Evolutionary conservation across 2,797 vertebrate genomes (phyloP).

Genomic region (Pristis pectinata): DNA sequence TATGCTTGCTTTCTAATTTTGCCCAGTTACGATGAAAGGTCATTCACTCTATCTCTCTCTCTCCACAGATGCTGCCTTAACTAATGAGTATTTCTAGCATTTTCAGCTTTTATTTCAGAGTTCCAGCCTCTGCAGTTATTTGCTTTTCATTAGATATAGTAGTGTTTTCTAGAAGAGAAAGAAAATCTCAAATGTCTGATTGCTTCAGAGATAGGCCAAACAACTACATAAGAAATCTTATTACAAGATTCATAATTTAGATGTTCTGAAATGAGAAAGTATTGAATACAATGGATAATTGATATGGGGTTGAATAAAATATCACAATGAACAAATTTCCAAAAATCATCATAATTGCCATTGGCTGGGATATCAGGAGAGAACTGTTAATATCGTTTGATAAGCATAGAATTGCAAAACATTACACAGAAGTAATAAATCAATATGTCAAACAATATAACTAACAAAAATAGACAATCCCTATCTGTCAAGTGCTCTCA

Average conservation of each 20-base stretch:
- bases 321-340: neutral
- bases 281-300: neutral
- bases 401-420: neutral
- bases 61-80: neutral
- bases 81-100: too few species aligned
- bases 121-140: too few species aligned
- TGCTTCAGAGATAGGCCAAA: neutral
- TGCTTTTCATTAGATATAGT: neutral
- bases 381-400: neutral
- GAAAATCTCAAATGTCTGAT: neutral
- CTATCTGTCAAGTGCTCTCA: neutral
- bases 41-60: neutral
- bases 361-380: neutral
- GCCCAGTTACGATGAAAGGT: too few species aligned
- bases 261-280: neutral
- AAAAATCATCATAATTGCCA: neutral
- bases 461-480: neutral
- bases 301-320: neutral
- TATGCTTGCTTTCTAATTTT: too few species aligned
- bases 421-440: neutral
- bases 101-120: too few species aligned
- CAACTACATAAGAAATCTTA: neutral
- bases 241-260: neutral
- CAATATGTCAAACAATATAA: neutral
- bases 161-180: neutral